phyloP scores from a whole-genome alignment of 2,888 invertebrate species.

The Elegia similella region DNA sequence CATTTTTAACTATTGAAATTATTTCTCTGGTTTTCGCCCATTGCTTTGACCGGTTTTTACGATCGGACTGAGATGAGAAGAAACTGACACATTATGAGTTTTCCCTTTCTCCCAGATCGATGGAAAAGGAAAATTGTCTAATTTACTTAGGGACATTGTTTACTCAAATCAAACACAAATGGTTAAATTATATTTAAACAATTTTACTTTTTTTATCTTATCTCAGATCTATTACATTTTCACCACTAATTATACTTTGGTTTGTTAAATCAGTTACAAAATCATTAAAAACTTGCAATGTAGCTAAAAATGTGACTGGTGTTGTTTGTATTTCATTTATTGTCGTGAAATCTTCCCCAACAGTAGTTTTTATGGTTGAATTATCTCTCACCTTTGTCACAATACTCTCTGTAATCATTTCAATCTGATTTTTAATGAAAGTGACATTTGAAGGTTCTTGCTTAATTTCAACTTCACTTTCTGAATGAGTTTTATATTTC shows the following conservation, averaged over 20 bases:
- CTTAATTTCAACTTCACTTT: neutral
- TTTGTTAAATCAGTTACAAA: neutral
- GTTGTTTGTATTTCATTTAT: neutral
- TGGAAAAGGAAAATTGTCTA: too few relatives aligned
- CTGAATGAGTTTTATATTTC: neutral
- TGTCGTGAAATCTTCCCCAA: neutral
- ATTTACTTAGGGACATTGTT: too few relatives aligned
- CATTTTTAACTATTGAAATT: too few relatives aligned
- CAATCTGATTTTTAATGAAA: neutral
- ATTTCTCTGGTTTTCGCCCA: too few relatives aligned
- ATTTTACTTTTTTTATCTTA: neutral
- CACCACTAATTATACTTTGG: neutral
- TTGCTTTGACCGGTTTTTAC: too few relatives aligned
- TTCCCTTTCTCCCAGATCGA: too few relatives aligned
- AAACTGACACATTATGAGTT: too few relatives aligned
- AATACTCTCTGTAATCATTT: neutral
- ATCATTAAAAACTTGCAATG: neutral
- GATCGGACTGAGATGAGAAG: too few relatives aligned
- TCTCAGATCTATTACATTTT: neutral
- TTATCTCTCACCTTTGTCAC: neutral
- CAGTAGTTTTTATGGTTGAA: neutral
- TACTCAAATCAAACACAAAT: too few relatives aligned
- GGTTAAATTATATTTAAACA: too few relatives aligned
- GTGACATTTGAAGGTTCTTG: neutral
- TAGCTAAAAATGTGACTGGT: neutral